Conservation (phyloP, 2,113 vertebrate species). For the Hypocryptadius cinnamomeus region DNA sequence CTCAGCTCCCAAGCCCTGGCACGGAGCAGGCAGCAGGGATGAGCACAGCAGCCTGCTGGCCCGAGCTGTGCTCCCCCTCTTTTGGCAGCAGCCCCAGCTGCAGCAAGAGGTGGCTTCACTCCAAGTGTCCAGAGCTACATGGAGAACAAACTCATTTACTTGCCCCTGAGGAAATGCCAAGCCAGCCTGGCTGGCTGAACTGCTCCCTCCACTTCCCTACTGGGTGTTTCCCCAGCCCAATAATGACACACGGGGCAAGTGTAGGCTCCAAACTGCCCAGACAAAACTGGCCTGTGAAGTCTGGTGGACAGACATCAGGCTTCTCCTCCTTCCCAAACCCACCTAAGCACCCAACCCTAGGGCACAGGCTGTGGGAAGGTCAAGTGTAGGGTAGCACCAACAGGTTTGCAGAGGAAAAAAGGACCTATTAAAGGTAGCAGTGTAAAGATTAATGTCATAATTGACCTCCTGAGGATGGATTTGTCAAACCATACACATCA, state of each 20-base stretch:
- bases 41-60: background rate
- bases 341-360: background rate
- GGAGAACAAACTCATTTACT: background rate
- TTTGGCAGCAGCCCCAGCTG: background rate
- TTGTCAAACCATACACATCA: background rate
- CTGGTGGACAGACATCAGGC: rapidly evolving
- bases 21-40: rapidly evolving
- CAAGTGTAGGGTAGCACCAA: background rate
- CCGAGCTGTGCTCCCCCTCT: rapidly evolving
- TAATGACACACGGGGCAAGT: rapidly evolving
- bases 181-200: background rate
- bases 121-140: background rate
- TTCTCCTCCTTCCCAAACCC: background rate
- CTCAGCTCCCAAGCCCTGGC: background rate
- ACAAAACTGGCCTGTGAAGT: background rate
- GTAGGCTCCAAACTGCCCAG: background rate
- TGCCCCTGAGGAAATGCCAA: background rate
- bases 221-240: background rate
- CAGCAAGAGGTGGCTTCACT: background rate
- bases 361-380: background rate
- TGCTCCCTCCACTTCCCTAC: background rate
- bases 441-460: background rate
- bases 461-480: no score
- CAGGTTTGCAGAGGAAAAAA: background rate
- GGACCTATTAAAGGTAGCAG: background rate